phyloP scores from a whole-genome alignment of 2,113 vertebrate genomes.

The Platichthys stellatus region DNA sequence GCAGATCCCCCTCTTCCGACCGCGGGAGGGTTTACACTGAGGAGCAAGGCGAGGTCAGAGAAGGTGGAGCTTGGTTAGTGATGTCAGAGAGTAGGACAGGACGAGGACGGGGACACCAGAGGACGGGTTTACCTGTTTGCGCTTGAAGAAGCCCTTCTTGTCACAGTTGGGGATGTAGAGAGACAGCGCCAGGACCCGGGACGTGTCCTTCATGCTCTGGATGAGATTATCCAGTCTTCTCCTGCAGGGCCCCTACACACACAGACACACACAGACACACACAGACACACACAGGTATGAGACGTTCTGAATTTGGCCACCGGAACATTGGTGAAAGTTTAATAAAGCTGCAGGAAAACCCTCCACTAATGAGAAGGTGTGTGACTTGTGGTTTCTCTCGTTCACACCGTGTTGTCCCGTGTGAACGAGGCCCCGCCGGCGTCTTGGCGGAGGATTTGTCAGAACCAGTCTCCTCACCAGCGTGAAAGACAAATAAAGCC shows the following conservation, averaged over 20 bases:
- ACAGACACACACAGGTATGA: background rate
- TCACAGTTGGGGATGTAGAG: constrained; percentile 98
- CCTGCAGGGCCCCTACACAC: constrained; percentile 90
- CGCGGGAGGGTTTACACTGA: constrained; percentile 96
- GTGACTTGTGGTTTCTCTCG: constrained; percentile 12
- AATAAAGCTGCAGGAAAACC: background rate
- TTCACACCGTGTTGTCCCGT: constrained; percentile 27
- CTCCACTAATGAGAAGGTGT: constrained; percentile 5
- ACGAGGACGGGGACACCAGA: too few species aligned
- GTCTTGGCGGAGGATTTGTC: constrained; percentile 21
- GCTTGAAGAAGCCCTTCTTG: constrained; percentile 97
- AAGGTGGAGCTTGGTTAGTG: background rate
- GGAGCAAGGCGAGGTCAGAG: background rate
- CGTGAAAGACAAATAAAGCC: constrained; percentile 5
- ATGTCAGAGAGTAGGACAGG: too few species aligned
- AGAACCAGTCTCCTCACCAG: constrained; percentile 17
- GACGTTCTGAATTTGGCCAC: background rate
- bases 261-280: constrained; percentile 33
- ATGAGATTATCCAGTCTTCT: constrained; percentile 92
- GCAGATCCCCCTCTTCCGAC: constrained; percentile 93
- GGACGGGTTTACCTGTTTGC: constrained; percentile 88
- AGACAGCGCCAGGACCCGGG: constrained; percentile 87
- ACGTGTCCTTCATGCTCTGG: constrained; percentile 90
- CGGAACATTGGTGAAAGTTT: background rate
- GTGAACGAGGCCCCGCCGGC: constrained; percentile 7